Base-by-base conservation (phyloP, 2,797 vertebrate species). In the Smutsia gigantea region DNA sequence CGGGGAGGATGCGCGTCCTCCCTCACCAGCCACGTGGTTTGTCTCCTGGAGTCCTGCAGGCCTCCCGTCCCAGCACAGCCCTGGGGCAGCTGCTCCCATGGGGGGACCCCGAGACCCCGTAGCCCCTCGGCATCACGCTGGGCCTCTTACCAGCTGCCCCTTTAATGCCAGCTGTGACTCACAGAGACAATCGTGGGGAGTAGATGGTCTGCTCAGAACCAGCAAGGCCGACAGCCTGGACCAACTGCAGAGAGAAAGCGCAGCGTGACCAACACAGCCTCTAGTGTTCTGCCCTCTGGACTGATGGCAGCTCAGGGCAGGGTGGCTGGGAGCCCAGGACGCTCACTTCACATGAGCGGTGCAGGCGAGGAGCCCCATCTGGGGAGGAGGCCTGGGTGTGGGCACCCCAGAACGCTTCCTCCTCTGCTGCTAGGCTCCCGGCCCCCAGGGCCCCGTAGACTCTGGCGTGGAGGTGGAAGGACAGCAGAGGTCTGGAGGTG, bases 201-300 rank as follows among this genome's bases (percentile, higher is more conserved):
- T 93, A 95, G 96, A 94, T 85, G 96, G 91, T 49, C 74, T 96
- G 63, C 63, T 79, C 64, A 81, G 86, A 85, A 84, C 19, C 49
- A 82, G 53, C 79, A 86, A 96, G 72, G 21, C 31, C 77, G 72
- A 68, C 49, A 0, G 57, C 39, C 55, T 51, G 78, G 57, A 63
- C 90, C 66, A 53, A 69, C 51, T 87, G 64, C 39, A 59, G 66
- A 49, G 25, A 34, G 39, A 21, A 17, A 31, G 34, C 55, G 31
- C 55, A 66, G n/a, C 34, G 42, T 1, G 3, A 59, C 0, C 0
- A 0, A 0, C 0, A 0, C 10, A 10, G 81, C 59, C 93, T 96
- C 82, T 2, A 0, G 63, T 53, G 55, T 63, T 68, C 83, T 31
- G 10, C 79, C 86, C 87, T 83, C 72, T 57, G 46, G n/a, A 31